Conservation (phyloP, 1,140 invertebrate species). For the Heliconius eleuchia region DNA sequence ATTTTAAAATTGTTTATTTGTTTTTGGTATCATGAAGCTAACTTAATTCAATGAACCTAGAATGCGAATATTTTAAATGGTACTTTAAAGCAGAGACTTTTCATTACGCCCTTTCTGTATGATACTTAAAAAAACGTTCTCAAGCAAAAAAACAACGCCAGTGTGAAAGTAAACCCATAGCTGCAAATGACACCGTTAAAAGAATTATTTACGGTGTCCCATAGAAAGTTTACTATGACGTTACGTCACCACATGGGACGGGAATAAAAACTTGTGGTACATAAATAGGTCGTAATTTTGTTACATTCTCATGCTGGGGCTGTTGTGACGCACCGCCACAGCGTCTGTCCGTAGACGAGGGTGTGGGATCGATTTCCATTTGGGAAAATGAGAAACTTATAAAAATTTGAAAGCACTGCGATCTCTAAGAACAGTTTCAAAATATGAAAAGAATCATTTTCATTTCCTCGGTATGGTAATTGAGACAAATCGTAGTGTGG, state of each 20-base stretch:
- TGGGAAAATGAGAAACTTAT: background rate
- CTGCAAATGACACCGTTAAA: slow-evolving; percentile 39
- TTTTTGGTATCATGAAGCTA: too few relatives aligned
- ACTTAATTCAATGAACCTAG: too few relatives aligned
- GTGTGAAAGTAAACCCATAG: slow-evolving; percentile 20
- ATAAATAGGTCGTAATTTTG: slow-evolving; percentile 21
- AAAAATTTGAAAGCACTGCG: too few relatives aligned
- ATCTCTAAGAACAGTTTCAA: too few relatives aligned
- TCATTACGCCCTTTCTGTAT: too few relatives aligned
- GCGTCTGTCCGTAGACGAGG: background rate
- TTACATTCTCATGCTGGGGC: background rate
- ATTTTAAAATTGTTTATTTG: too few relatives aligned
- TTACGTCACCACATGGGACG: slow-evolving; percentile 15
- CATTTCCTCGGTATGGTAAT: too few relatives aligned
- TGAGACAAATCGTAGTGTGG: too few relatives aligned
- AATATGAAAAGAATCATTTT: too few relatives aligned
- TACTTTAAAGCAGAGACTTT: too few relatives aligned
- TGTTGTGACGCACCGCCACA: too few relatives aligned
- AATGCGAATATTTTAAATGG: too few relatives aligned
- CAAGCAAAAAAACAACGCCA: background rate
- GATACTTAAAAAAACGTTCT: background rate
- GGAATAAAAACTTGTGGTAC: slow-evolving; percentile 21
- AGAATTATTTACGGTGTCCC: slow-evolving; percentile 38
- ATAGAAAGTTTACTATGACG: slow-evolving; percentile 37
- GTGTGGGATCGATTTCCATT: background rate